Evolutionary conservation across 1,140 invertebrate species (phyloP).

Genomic region (Drosophila athabasca): DNA sequence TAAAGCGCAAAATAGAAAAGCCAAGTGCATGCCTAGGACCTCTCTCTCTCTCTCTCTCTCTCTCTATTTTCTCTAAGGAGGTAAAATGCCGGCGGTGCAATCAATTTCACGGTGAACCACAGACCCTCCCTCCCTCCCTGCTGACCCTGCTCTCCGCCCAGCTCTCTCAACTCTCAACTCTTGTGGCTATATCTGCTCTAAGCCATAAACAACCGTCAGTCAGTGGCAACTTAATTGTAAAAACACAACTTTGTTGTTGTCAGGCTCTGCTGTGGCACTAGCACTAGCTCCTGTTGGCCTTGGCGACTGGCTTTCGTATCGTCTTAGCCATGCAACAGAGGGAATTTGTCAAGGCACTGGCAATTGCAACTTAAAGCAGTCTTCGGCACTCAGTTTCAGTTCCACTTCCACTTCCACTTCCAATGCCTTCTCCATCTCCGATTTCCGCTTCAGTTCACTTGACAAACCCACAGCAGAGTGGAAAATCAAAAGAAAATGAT

Average conservation of each 20-base stretch:
- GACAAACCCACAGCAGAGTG: conserved; percentile 1
- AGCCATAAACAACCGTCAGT: conserved; percentile 41
- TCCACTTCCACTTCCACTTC: neutral
- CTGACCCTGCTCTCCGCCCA: neutral
- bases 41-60: no score
- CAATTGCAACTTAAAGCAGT: conserved; percentile 28
- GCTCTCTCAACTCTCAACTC: neutral
- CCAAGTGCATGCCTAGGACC: conserved; percentile 1
- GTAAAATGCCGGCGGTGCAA: conserved; percentile 63
- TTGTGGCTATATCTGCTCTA: conserved; percentile 8
- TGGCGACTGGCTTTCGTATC: conserved; percentile 14
- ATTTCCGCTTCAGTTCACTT: conserved; percentile 33
- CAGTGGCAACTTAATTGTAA: conserved; percentile 66
- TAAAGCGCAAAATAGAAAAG: conserved; percentile 11
- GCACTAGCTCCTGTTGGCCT: conserved; percentile 4
- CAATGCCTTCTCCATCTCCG: neutral
- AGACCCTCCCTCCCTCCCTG: conserved; percentile 1
- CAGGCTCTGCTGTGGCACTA: neutral
- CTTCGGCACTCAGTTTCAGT: conserved; percentile 8
- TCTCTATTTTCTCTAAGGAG: no score
- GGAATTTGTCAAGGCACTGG: conserved; percentile 36
- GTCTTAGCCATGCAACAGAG: conserved; percentile 47
- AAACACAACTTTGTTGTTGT: conserved; percentile 42
- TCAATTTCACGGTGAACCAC: conserved; percentile 67
- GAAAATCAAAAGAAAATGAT: conserved; percentile 1